Base-by-base conservation (phyloP, 2,797 vertebrate species). In the Sandelia bainsii region DNA sequence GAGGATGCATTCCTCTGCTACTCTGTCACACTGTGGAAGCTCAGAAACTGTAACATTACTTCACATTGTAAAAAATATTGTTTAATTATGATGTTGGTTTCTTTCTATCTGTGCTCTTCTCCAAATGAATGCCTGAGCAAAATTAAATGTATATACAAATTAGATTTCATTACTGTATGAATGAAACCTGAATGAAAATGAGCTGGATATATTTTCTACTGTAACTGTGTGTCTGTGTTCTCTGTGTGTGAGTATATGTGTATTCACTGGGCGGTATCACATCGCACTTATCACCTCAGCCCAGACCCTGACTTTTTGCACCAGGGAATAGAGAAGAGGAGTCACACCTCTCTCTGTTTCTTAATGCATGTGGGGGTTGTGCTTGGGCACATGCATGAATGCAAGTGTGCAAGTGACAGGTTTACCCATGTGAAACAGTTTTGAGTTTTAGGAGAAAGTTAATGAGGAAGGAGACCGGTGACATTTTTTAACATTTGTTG, bases 201-300 rank as follows among this genome's bases (percentile, higher is more conserved):
- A 62, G 54, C 34, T 60, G 40, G 61, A 32, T 80, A 52, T 58
- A 45, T 62, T 80, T 66, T 74, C 11, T 49, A 1, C 19, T 57
- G 34, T 39, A 44, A 61, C 27, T 76, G 5, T 69, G 48, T 69
- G 62, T 40, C 25, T 42, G 8, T 25, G 58, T 34, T 52, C 37
- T 51, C 8, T 27, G 34, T 75, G 23, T 75, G 32, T 23, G 32
- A 12, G 10, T 27, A 5, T 72, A 45, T 74, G 42, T 72, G 48
- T 62, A 10, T 81, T 68, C 82, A 25, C 63, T 82, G 67, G 62
- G 60, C 53, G 40, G 58, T 62, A 86, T 89, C 80, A 81, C 74
- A 72, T 20, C 10, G 19, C 20, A 92, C 85, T 92, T 93, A 93
- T 93, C 92, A 87, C 91, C 85, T 90, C 85, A 80, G 81, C 76